These are phyloP conservation scores for Puma concolor DNA, from an alignment of 2,113 vertebrate genomes.

Conservation along the genomic window DNA sequence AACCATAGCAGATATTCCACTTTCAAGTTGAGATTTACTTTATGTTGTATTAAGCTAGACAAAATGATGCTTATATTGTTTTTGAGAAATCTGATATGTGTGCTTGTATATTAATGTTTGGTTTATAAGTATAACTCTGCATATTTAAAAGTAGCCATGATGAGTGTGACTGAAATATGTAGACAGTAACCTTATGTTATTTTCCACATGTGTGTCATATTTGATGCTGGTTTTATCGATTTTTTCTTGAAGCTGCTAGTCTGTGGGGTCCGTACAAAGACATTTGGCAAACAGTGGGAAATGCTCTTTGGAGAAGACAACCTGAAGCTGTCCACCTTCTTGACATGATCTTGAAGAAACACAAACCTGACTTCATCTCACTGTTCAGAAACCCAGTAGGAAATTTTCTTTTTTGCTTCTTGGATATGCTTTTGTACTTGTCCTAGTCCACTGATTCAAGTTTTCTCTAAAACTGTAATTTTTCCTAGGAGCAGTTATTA, in stretches of 20 bases:
- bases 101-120: constrained; percentile 38
- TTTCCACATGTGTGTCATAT: constrained; percentile 52
- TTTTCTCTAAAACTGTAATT: constrained; percentile 28
- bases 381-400: constrained; percentile 98
- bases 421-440: not conserved
- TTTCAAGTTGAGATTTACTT: not conserved
- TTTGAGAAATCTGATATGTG: constrained; percentile 1
- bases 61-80: constrained; percentile 14
- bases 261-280: constrained; percentile 98
- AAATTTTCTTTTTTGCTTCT: constrained; percentile 52
- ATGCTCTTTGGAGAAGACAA: constrained; percentile 93
- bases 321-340: constrained; percentile 94
- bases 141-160: not conserved
- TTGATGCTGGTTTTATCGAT: not conserved
- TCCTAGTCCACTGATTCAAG: not conserved
- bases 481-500: not conserved
- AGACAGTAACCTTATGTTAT: not conserved
- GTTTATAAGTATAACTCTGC: not conserved
- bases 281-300: constrained; percentile 95
- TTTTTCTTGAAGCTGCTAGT: constrained; percentile 91
- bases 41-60: not conserved
- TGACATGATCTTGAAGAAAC: constrained; percentile 96
- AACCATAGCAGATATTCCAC: not conserved
- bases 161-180: not conserved
- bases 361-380: constrained; percentile 96